Percentiles rank a stretch among this genome's conserved stretches.
Evolutionary conservation across 2,797 vertebrate species (phyloP).

Genomic region (Peromyscus melanophrys): DNA sequence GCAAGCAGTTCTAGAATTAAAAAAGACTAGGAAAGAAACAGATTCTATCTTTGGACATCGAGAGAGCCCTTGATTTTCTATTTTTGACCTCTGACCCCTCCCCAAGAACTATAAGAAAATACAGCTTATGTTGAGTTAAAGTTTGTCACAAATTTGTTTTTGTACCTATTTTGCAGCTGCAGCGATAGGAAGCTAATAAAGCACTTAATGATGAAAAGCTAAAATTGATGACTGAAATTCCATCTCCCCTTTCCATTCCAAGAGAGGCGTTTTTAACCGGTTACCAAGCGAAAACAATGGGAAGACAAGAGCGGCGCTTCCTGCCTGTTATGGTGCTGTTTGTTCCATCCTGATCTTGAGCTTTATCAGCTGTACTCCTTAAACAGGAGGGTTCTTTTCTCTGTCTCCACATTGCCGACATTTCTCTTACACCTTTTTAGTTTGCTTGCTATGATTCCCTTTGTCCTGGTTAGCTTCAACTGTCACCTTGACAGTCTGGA

Average conservation of each 20-base stretch:
- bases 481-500: neutral
- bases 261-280: neutral
- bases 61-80: conserved; percentile 1
- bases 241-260: neutral
- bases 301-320: neutral
- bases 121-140: neutral
- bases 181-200: neutral
- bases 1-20: neutral
- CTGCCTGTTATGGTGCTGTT: neutral
- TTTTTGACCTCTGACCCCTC: neutral
- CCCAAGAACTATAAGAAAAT: neutral
- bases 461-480: neutral
- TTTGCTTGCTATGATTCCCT: neutral
- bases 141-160: neutral
- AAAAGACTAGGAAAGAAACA: neutral
- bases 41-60: neutral
- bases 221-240: neutral
- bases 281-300: neutral
- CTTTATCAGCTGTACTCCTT: neutral
- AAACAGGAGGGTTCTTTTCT: accelerated
- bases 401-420: neutral
- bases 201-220: neutral
- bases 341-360: neutral
- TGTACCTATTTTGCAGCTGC: neutral
- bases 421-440: neutral